Percentiles rank a stretch among this genome's conserved stretches.
Evolutionary conservation across 2,797 vertebrate species (phyloP).

Genomic region (Gobio occitaniae): DNA sequence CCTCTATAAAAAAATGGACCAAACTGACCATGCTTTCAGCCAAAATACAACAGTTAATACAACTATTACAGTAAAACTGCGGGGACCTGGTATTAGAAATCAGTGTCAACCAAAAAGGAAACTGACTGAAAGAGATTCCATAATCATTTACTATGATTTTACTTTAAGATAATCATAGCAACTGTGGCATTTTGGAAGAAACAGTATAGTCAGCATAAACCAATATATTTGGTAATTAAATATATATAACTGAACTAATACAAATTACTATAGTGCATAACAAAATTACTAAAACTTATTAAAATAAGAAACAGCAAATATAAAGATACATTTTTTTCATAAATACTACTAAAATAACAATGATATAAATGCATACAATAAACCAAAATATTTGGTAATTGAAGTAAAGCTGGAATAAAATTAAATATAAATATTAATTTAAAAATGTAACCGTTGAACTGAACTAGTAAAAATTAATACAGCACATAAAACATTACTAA

Average conservation of each 20-base stretch:
- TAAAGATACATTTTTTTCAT: no score
- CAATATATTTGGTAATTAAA: not conserved
- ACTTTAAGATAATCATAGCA: not conserved
- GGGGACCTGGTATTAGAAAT: not conserved
- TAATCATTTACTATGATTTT: not conserved
- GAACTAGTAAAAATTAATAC: no score
- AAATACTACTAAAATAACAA: no score
- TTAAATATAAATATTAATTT: no score
- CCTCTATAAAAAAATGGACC: not conserved
- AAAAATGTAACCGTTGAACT: no score
- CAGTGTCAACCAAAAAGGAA: not conserved
- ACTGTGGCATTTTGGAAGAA: not conserved
- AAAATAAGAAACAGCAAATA: no score
- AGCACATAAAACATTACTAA: no score
- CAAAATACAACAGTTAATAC: not conserved
- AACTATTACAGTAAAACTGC: not conserved
- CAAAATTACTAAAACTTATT: no score
- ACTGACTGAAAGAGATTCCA: not conserved
- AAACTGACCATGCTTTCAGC: not conserved
- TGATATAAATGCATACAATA: no score
- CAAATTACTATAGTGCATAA: no score
- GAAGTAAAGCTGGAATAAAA: no score
- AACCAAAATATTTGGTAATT: no score
- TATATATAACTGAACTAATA: not conserved
- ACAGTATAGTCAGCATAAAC: not conserved